These are phyloP conservation scores for Taeniopygia guttata DNA, from an alignment of 2,797 vertebrate species.

Conservation along the genomic window DNA sequence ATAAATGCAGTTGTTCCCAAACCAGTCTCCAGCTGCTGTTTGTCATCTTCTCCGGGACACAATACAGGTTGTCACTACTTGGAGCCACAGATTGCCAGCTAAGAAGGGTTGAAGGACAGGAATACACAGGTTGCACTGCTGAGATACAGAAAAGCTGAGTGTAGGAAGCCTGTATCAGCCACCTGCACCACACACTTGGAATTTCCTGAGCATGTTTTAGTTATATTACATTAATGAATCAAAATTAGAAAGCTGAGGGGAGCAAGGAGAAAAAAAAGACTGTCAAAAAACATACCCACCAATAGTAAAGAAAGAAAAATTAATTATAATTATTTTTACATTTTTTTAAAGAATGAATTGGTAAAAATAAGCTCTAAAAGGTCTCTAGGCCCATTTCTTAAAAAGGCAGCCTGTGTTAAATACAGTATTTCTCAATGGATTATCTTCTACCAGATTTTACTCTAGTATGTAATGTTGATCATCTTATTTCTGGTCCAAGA, in stretches of 20 bases:
- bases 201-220: not conserved
- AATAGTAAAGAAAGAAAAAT: not conserved
- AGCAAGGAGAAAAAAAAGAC: not conserved
- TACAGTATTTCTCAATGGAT: not conserved
- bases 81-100: not conserved
- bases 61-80: not conserved
- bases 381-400: not conserved
- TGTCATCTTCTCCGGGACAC: conserved; percentile 8
- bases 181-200: not conserved
- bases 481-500: not conserved
- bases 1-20: conserved; percentile 30
- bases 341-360: not conserved
- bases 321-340: not conserved
- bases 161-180: not conserved
- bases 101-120: not conserved
- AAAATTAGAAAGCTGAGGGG: not conserved
- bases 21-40: conserved; percentile 24
- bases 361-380: not conserved
- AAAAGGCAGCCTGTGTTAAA: not conserved
- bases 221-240: not conserved
- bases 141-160: not conserved
- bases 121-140: not conserved
- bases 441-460: not conserved
- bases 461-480: not conserved
- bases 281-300: not conserved